Evolutionary conservation across 2,888 invertebrate species (phyloP).

Genomic region (Diloba caeruleocephala): DNA sequence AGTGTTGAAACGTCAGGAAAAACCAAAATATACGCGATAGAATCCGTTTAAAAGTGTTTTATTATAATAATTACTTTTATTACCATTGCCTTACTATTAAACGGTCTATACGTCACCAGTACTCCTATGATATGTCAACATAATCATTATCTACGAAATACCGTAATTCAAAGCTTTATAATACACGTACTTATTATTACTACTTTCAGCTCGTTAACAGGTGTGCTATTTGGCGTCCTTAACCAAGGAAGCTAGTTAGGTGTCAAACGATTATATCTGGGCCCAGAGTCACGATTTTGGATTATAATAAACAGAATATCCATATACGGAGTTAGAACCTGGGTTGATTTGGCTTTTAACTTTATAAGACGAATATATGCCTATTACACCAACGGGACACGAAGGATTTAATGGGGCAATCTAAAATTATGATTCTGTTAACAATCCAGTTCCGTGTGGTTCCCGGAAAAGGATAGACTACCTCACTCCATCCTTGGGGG

Average conservation of each 20-base stretch:
- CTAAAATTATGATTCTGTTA: constrained; percentile 33
- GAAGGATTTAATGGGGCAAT: constrained; percentile 33
- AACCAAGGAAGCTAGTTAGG: constrained; percentile 52
- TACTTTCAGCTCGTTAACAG: constrained; percentile 36
- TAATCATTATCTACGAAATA: constrained; percentile 31
- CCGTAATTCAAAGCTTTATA: constrained; percentile 33
- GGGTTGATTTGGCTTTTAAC: constrained; percentile 36
- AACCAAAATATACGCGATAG: no score
- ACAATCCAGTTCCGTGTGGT: no score
- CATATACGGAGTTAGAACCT: constrained; percentile 52
- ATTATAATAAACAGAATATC: constrained; percentile 59
- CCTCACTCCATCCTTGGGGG: no score
- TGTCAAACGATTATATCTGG: constrained; percentile 54
- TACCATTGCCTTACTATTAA: no score
- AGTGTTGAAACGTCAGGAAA: no score
- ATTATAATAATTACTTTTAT: no score
- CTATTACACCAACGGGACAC: constrained; percentile 36
- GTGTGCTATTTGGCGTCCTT: constrained; percentile 44
- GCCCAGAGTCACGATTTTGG: constrained; percentile 60
- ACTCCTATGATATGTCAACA: no score
- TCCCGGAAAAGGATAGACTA: no score
- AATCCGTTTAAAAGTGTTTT: no score
- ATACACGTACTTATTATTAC: constrained; percentile 37
- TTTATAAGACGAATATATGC: constrained; percentile 42
- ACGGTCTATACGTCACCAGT: no score